Percentiles rank a stretch among this genome's conserved stretches.
Evolutionary conservation across 2,113 vertebrate genomes (phyloP).

Genomic region (Vicugna pacos): DNA sequence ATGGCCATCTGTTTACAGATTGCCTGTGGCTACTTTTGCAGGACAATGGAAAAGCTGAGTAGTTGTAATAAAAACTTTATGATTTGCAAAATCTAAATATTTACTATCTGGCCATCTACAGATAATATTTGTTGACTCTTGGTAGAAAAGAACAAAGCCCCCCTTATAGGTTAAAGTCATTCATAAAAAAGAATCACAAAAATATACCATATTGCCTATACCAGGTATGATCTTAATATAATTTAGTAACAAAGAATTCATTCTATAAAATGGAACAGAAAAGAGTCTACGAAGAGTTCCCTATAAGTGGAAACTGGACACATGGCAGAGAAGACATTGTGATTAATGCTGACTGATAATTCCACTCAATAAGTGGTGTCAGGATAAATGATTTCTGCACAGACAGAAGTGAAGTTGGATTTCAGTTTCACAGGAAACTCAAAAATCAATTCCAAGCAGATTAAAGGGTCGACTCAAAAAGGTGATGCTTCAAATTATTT

Average conservation of each 20-base stretch:
- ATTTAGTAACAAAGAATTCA: not conserved
- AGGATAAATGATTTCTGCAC: too few species aligned
- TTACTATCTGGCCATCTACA: not conserved
- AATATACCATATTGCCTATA: not conserved
- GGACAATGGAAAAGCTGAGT: not conserved
- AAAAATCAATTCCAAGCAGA: not conserved
- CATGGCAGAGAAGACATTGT: accelerated
- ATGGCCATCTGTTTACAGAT: not conserved
- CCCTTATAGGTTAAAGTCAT: too few species aligned
- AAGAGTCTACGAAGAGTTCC: not conserved
- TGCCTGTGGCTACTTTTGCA: not conserved
- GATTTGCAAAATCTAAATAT: not conserved
- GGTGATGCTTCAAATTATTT: not conserved
- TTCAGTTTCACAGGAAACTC: not conserved
- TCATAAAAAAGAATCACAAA: too few species aligned
- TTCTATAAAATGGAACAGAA: not conserved
- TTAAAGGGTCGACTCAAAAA: not conserved
- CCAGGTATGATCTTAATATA: not conserved
- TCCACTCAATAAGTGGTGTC: too few species aligned
- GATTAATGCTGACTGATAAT: too few species aligned
- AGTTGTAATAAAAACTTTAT: accelerated
- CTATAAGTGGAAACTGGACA: accelerated
- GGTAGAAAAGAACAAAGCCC: not conserved
- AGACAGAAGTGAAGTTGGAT: not conserved
- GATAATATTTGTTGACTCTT: too few species aligned